phyloP scores from a whole-genome alignment of 2,113 vertebrate genomes.

The Nothocercus julius region DNA sequence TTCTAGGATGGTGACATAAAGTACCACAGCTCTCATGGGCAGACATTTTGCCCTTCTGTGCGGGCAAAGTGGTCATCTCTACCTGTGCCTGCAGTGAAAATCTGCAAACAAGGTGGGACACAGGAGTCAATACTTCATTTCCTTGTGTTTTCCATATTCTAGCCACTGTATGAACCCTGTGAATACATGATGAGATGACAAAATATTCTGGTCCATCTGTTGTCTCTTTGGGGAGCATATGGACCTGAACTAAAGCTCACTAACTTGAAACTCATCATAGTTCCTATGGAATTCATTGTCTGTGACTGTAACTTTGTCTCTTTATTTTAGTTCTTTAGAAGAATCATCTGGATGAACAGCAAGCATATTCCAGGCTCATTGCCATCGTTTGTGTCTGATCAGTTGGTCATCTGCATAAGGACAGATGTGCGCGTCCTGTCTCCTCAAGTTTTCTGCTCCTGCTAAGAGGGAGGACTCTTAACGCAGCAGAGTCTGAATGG shows the following conservation, averaged over 20 bases:
- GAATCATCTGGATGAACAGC: constrained; percentile 20
- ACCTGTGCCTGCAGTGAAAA: neutral
- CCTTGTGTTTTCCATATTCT: neutral
- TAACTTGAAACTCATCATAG: constrained; percentile 9
- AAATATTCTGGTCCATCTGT: constrained; percentile 53
- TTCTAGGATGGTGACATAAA: neutral
- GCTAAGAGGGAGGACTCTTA: neutral
- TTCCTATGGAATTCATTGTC: neutral
- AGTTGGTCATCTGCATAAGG: neutral
- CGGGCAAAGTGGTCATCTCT: constrained; percentile 12
- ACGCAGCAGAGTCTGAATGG: neutral
- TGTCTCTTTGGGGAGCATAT: constrained; percentile 9
- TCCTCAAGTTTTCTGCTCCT: neutral
- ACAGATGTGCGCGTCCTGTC: constrained; percentile 15
- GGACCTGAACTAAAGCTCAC: constrained; percentile 30
- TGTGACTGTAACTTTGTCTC: neutral
- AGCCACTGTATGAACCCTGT: neutral
- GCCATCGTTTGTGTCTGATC: neutral
- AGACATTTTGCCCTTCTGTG: constrained; percentile 16
- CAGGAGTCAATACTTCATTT: neutral
- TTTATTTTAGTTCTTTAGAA: neutral
- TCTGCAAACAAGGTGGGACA: neutral
- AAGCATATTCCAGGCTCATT: neutral
- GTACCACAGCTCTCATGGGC: neutral
- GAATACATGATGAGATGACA: constrained; percentile 6